phyloP scores from a whole-genome alignment of 2,888 invertebrate genomes.

The Chrysolina oricalcia region DNA sequence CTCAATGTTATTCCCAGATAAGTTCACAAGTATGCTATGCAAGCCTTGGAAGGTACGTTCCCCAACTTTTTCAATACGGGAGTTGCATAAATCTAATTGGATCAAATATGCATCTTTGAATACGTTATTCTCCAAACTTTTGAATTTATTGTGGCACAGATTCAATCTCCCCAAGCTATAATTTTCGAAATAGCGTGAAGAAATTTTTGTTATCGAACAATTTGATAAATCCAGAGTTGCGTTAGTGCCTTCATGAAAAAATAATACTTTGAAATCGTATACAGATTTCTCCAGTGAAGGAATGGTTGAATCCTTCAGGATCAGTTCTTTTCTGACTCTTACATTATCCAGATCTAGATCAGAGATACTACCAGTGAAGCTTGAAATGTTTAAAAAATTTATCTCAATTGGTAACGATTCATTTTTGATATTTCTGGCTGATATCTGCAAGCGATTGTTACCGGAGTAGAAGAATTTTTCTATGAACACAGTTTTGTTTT shows the following conservation, averaged over 20 bases:
- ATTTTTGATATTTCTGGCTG: conserved; percentile 38
- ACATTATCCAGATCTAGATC: conserved; percentile 36
- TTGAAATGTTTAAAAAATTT: conserved; percentile 37
- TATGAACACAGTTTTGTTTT: conserved; percentile 38
- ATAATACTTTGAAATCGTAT: conserved; percentile 43
- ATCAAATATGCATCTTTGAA: conserved; percentile 43
- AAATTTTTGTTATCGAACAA: conserved; percentile 41
- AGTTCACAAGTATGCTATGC: conserved; percentile 36
- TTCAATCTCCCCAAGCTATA: conserved; percentile 44
- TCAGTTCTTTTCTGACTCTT: conserved; percentile 38
- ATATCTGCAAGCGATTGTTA: conserved; percentile 35
- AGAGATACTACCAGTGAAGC: conserved; percentile 33
- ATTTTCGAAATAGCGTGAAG: conserved; percentile 42
- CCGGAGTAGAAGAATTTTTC: conserved; percentile 43
- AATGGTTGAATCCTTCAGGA: conserved; percentile 35
- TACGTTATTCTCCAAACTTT: conserved; percentile 22
- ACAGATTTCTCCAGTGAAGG: conserved; percentile 34
- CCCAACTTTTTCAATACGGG: conserved; percentile 33
- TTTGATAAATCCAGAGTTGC: conserved; percentile 45
- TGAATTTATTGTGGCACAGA: conserved; percentile 45
- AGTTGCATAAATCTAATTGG: conserved; percentile 45
- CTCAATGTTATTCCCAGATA: conserved; percentile 38
- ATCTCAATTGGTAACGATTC: conserved; percentile 37
- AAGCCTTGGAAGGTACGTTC: conserved; percentile 25
- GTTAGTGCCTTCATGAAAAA: conserved; percentile 37